Conservation (phyloP, 1,140 invertebrate species). For the Drosophila sturtevanti region DNA sequence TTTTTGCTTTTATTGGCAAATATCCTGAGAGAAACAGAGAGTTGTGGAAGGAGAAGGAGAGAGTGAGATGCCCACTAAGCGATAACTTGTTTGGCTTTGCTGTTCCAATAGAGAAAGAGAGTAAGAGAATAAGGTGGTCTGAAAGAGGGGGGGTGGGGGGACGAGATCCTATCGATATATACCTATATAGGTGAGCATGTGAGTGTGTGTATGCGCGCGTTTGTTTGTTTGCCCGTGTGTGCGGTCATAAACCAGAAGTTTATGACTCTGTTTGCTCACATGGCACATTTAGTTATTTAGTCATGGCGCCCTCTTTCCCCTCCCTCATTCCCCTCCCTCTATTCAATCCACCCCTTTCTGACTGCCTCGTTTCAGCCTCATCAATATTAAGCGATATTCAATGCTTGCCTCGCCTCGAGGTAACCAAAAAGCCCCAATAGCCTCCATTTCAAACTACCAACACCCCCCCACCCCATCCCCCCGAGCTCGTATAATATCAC, state of each 20-base stretch:
- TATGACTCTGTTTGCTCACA: constrained; percentile 76
- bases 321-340: constrained; percentile 21
- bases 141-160: neutral
- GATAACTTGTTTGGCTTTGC: constrained; percentile 71
- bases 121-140: neutral
- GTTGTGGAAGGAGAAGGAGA: neutral
- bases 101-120: constrained; percentile 19
- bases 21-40: constrained; percentile 60
- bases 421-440: constrained; percentile 60
- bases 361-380: constrained; percentile 38
- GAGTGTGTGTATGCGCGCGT: constrained; percentile 6
- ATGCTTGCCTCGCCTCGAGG: constrained; percentile 32
- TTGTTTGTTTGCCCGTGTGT: constrained; percentile 15
- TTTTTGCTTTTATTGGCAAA: constrained; percentile 78
- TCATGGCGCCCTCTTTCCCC: constrained; percentile 52
- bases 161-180: constrained; percentile 67
- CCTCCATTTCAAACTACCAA: no score
- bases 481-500: constrained; percentile 48
- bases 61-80: constrained; percentile 59
- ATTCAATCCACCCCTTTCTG: neutral
- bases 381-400: constrained; percentile 76
- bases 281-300: constrained; percentile 71
- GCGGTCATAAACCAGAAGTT: constrained; percentile 72
- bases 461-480: constrained; percentile 7
- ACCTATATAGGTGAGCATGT: constrained; percentile 24